These are phyloP conservation scores for Opisthocomus hoazin DNA, from an alignment of 2,113 vertebrate genomes.

Conservation along the genomic window DNA sequence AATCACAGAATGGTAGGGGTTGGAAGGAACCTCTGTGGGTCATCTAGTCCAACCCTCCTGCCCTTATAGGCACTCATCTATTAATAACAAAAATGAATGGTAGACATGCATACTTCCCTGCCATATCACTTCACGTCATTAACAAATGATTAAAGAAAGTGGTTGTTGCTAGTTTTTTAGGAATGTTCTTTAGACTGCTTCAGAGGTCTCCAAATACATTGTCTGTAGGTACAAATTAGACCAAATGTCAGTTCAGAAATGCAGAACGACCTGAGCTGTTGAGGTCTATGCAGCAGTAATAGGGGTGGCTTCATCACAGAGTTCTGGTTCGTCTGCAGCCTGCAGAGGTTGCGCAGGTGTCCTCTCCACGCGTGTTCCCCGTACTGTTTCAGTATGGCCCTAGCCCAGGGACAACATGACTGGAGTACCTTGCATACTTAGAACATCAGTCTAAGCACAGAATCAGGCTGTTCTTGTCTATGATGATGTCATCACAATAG, in stretches of 20 bases:
- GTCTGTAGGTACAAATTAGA: not conserved
- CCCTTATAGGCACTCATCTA: not conserved
- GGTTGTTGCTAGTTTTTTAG: not conserved
- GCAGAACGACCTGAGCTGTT: not conserved
- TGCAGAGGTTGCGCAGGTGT: not conserved
- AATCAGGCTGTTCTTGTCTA: not conserved
- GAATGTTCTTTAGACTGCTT: not conserved
- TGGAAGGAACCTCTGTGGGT: too few relatives aligned
- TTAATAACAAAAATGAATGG: not conserved
- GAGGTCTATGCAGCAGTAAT: not conserved
- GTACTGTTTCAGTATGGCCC: not conserved
- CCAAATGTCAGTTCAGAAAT: not conserved
- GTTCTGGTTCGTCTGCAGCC: not conserved
- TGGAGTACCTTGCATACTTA: accelerated
- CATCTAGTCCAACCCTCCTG: too few relatives aligned
- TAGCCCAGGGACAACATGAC: not conserved
- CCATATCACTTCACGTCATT: not conserved
- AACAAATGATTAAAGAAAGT: not conserved
- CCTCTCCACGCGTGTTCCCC: not conserved
- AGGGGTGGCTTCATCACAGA: not conserved
- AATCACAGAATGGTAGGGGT: too few relatives aligned
- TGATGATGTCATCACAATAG: not conserved
- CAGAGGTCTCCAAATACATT: not conserved
- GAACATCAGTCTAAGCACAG: not conserved
- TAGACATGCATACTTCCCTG: not conserved